Base-by-base conservation (phyloP, 2,113 vertebrate species). In the Macquaria ambigua region DNA sequence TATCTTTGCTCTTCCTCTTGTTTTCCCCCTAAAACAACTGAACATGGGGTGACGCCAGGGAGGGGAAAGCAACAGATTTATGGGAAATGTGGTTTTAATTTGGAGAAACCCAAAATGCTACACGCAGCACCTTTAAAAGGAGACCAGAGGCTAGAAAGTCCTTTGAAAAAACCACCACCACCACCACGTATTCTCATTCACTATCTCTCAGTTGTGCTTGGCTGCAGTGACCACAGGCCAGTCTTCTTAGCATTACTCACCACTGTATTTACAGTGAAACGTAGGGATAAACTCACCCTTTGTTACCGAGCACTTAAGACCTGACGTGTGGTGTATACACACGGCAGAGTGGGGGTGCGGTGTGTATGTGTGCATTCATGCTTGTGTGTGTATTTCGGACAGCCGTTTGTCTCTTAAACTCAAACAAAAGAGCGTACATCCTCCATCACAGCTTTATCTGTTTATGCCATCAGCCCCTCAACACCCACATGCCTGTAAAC, bases 391-490 rank as follows among this genome's bases (percentile, higher is more conserved):
- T 69, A 68, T 83, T 74, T 67, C 2, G 25, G 88, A 89, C 67
- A 74, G 83, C 66, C 78, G 69, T 92, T 93, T 90, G 89, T 95
- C 91, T 94, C 84, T 73, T 68, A 83, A 87, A 92, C 81, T 88
- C 87, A 93, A 95, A 95, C 92, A 94, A 87, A 84, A 87, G 85
- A 84, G 82, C 14, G 68, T 23, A 87, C 78, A 74, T 91, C 90
- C 88, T 93, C 89, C 85, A 91, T 95, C 90, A 89, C 69, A 43
- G 78, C 85, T 87, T 78, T 93, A 93, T 95, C 92, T 95, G 94
- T 94, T 93, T 93, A 94, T 83, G 91, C 86, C 89, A 91, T 94
- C 88, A 89, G 86, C 85, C 92, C 63, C 82, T 78, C 77, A 78
- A 88, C 79, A 86, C 86, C 85, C 64, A 68, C 81, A 79, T 28